Conservation (phyloP, 2,888 invertebrate genomes). For the Cremastinae sp. region DNA sequence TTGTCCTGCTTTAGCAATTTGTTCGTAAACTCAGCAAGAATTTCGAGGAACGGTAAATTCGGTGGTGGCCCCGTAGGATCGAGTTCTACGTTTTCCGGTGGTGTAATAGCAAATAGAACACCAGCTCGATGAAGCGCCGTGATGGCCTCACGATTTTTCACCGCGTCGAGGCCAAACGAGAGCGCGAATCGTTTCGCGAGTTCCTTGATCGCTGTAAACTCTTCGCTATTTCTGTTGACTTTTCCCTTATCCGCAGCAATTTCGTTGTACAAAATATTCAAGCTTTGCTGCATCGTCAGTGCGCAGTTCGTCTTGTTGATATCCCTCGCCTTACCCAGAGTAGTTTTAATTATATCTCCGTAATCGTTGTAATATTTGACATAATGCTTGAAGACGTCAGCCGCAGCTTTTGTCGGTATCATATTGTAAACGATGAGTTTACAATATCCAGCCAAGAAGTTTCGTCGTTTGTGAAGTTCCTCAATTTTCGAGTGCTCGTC, state of each 20-base stretch:
- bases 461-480: constrained; percentile 96
- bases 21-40: constrained; percentile 96
- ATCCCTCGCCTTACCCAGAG: constrained; percentile 97
- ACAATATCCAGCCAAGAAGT: constrained; percentile 97
- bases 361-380: constrained; percentile 99
- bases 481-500: constrained; percentile 98
- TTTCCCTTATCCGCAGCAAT: constrained; percentile 80
- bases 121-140: constrained; percentile 97
- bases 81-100: constrained; percentile 84
- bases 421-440: constrained; percentile 99
- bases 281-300: constrained; percentile 94
- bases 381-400: constrained; percentile 98
- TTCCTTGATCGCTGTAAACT: constrained; percentile 96
- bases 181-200: constrained; percentile 97
- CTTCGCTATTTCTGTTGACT: constrained; percentile 87
- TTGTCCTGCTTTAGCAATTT: constrained; percentile 98
- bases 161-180: constrained; percentile 97
- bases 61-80: constrained; percentile 91
- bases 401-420: constrained; percentile 94
- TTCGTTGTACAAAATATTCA: constrained; percentile 93
- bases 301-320: constrained; percentile 98
- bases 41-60: constrained; percentile 95
- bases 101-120: constrained; percentile 91
- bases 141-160: constrained; percentile 97
- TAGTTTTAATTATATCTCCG: constrained; percentile 98